Conservation (phyloP, 2,113 vertebrate genomes). For the Pogona vitticeps region DNA sequence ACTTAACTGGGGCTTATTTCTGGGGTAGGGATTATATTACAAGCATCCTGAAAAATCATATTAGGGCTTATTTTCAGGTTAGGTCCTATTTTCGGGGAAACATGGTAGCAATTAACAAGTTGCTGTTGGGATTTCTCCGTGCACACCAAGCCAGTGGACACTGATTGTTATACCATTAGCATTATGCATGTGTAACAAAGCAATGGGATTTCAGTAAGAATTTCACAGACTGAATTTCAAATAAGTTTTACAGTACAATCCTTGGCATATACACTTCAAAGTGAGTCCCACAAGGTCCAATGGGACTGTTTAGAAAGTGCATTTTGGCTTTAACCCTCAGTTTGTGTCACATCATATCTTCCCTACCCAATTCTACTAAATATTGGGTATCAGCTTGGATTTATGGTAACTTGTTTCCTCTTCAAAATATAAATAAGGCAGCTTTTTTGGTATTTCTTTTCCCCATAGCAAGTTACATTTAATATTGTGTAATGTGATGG, state of each 20-base stretch:
- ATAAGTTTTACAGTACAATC: not conserved
- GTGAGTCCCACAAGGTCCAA: too few species aligned
- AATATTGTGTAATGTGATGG: constrained; percentile 56
- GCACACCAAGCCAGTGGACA: too few species aligned
- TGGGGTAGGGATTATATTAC: too few species aligned
- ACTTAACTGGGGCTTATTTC: too few species aligned
- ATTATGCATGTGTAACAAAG: too few species aligned
- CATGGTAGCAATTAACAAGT: too few species aligned
- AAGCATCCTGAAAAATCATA: too few species aligned
- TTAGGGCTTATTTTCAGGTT: too few species aligned
- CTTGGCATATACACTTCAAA: not conserved
- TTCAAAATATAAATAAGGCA: constrained; percentile 68
- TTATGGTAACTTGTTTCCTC: constrained; percentile 66
- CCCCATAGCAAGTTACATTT: constrained; percentile 61
- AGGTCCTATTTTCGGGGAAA: too few species aligned
- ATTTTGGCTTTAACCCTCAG: not conserved
- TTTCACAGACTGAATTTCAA: not conserved
- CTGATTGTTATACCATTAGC: too few species aligned
- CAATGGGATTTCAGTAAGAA: too few species aligned
- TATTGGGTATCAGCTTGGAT: constrained; percentile 60
- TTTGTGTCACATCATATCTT: not conserved
- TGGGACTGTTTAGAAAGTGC: not conserved
- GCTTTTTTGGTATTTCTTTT: constrained; percentile 70
- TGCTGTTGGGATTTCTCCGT: too few species aligned
- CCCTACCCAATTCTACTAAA: constrained; percentile 53